Evolutionary conservation across 2,797 vertebrate species (phyloP), one percentile per base, ranked within the genome.

Genomic region (Chiropotes sagulatus): DNA sequence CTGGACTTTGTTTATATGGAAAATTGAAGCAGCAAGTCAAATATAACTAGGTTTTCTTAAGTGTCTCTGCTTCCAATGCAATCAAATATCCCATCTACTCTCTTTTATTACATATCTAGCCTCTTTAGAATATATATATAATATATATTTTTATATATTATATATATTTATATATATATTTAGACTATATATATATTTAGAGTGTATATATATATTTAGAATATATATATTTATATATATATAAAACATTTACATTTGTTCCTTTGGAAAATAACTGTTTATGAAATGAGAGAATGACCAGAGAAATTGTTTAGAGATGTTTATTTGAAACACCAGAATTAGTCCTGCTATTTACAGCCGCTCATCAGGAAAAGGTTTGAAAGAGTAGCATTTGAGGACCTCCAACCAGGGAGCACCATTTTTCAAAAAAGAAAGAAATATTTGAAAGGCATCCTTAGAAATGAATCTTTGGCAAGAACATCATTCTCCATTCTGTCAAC

Each of bases 1-100:
- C 97, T 92, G 88, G 83, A 84, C 73, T 78, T 57, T 87, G 28
- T 98, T 97, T 91, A n/a, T 36, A 24, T 58, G 70, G 26, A 54
- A 58, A 94, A 88, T 57, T 54, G 50, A 93, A 44, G 8, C 41
- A 50, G 75, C 0, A 3, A 95, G 14, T 41, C 64, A 88, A 94
- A 70, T 61, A 15, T 79, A 50, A 26, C 50, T 75, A 79, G 54
- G 54, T 87, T 36, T 96, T 64, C 80, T 70, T 75, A 90, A 90
- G 33, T 57, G 64, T 75, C 33, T 90, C 96, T 92, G 6, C 94
- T 93, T 90, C 78, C 7, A 93, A 78, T 36, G 75, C 22, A 80
- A 81, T 61, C 73, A 20, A 87, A 78, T 76, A 83, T 76, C 33
- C 33, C 39, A 26, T 57, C 87, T 64, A 88, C 90, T 96, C 76